phyloP scores from a whole-genome alignment of 1,140 invertebrate species.

The Ceratina calcarata region DNA sequence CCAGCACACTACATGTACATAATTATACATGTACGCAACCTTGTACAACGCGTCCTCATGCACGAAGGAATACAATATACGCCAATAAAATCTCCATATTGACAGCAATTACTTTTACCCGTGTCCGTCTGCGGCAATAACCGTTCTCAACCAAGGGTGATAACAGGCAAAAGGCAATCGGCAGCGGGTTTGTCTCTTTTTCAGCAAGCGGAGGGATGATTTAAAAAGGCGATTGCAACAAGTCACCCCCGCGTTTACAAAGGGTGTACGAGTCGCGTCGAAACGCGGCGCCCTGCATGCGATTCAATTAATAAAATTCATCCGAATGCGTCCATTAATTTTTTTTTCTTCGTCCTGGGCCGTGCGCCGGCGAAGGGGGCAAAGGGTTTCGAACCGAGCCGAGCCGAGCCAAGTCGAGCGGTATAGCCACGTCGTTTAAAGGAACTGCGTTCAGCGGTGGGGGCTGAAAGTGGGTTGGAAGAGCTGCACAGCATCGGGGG shows the following conservation, averaged over 20 bases:
- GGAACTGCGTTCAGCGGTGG: constrained; percentile 57
- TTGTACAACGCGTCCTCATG: constrained; percentile 33
- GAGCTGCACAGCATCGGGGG: constrained; percentile 7
- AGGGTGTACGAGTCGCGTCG: constrained; percentile 55
- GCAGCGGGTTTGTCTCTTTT: constrained; percentile 45
- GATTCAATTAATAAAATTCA: constrained; percentile 79
- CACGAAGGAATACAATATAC: constrained; percentile 28
- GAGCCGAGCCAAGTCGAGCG: constrained; percentile 61
- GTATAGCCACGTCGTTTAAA: constrained; percentile 70
- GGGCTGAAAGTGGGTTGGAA: constrained; percentile 17
- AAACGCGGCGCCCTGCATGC: constrained; percentile 60
- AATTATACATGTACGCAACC: background rate
- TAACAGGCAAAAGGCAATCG: constrained; percentile 64
- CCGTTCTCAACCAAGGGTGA: constrained; percentile 51
- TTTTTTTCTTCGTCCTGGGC: constrained; percentile 61
- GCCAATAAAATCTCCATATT: constrained; percentile 42
- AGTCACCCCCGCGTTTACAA: constrained; percentile 61
- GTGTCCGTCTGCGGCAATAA: constrained; percentile 46
- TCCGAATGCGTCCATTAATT: constrained; percentile 77
- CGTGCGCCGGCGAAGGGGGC: constrained; percentile 47
- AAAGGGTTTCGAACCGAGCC: constrained; percentile 66
- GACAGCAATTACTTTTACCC: constrained; percentile 47
- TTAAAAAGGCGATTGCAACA: constrained; percentile 65
- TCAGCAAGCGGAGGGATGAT: constrained; percentile 38
- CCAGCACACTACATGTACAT: background rate